Conservation (phyloP, 2,888 invertebrate species). For the Hydrotaea cyrtoneurina region DNA sequence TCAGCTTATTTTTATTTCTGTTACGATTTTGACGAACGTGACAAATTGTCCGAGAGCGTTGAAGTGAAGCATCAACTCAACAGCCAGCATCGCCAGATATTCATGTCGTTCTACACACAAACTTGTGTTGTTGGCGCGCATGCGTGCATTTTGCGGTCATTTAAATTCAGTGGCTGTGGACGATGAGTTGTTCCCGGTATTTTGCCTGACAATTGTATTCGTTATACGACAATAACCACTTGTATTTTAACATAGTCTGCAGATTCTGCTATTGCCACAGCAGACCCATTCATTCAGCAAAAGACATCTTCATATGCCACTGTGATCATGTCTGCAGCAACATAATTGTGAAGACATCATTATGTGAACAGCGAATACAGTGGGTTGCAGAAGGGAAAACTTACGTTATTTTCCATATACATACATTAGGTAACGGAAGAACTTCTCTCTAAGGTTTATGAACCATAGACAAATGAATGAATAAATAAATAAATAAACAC, state of each 20-base stretch:
- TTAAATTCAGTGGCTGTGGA: constrained; percentile 46
- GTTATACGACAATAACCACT: constrained; percentile 3
- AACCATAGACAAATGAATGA: too few relatives aligned
- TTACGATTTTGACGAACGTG: constrained; percentile 72
- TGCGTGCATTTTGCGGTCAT: constrained; percentile 49
- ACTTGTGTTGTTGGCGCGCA: constrained; percentile 42
- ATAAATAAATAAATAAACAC: too few relatives aligned
- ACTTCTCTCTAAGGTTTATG: too few relatives aligned
- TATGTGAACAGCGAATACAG: not conserved
- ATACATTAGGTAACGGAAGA: too few relatives aligned
- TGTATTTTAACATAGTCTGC: constrained; percentile 3
- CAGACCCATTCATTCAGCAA: too few relatives aligned
- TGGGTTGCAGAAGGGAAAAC: not conserved
- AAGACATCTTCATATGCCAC: not conserved
- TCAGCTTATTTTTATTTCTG: too few relatives aligned
- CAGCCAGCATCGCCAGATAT: constrained; percentile 57
- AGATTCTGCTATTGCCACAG: too few relatives aligned
- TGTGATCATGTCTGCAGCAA: not conserved
- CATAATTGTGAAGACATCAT: not conserved
- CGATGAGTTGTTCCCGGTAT: constrained; percentile 5
- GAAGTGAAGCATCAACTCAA: constrained; percentile 74
- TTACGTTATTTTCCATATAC: too few relatives aligned
- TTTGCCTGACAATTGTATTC: constrained; percentile 22
- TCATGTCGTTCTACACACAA: not conserved
- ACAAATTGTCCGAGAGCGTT: constrained; percentile 78